phyloP scores from a whole-genome alignment of 1,140 invertebrate genomes.

The Cydia fagiglandana region DNA sequence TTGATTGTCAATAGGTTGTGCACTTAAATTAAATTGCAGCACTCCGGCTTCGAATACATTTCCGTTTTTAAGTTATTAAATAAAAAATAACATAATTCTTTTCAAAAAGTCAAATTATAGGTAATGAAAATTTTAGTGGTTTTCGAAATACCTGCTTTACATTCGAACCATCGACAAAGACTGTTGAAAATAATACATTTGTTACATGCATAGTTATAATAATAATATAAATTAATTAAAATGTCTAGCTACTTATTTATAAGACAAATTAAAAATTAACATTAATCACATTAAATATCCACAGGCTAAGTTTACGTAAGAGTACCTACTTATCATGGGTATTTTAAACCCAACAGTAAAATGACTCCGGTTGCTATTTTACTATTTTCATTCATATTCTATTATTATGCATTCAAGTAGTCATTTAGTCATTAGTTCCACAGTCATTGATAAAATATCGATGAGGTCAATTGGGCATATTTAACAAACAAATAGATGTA shows the following conservation, averaged over 20 bases:
- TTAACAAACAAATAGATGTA: too few relatives aligned
- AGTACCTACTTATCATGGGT: neutral
- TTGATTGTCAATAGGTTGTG: neutral
- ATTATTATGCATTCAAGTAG: too few relatives aligned
- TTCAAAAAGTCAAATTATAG: too few relatives aligned
- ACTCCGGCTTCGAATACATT: neutral
- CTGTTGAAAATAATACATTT: neutral
- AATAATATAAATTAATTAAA: slow-evolving; percentile 28
- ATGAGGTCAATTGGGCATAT: too few relatives aligned
- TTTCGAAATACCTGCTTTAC: too few relatives aligned
- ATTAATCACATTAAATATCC: slow-evolving; percentile 21
- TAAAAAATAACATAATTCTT: too few relatives aligned
- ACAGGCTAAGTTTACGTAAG: neutral
- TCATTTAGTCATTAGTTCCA: too few relatives aligned
- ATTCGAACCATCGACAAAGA: too few relatives aligned
- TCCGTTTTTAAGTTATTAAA: neutral
- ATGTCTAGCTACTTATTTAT: slow-evolving; percentile 15
- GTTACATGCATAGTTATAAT: neutral
- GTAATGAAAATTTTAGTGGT: too few relatives aligned
- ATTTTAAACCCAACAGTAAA: neutral
- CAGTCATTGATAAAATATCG: too few relatives aligned
- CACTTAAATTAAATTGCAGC: slow-evolving; percentile 11
- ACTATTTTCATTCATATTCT: too few relatives aligned
- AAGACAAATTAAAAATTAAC: slow-evolving; percentile 17
- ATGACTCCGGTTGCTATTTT: neutral